Percentiles rank a stretch among this genome's conserved stretches.
Conservation (phyloP, 2,113 vertebrate genomes). For the Hemiscyllium ocellatum region DNA sequence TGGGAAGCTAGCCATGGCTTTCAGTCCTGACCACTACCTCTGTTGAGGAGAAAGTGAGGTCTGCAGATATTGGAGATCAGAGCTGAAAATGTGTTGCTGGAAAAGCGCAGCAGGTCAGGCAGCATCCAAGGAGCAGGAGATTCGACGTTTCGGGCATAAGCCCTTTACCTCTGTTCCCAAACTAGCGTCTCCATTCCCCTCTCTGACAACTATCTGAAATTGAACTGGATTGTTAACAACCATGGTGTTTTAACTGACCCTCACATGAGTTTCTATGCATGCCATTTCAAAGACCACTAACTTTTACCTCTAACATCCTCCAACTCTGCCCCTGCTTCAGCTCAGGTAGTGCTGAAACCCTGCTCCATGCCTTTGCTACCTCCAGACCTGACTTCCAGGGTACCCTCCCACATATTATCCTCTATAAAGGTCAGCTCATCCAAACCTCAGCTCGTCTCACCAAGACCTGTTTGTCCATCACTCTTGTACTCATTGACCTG, state of each 20-base stretch:
- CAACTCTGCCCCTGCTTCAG: not conserved
- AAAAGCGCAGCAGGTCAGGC: too few relatives aligned
- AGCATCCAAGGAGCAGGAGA: too few relatives aligned
- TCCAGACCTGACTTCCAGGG: not conserved
- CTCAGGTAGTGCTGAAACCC: not conserved
- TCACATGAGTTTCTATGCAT: not conserved
- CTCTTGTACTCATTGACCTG: not conserved
- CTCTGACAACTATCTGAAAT: too few relatives aligned
- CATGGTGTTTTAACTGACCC: not conserved
- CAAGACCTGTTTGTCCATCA: too few relatives aligned
- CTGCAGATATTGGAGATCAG: too few relatives aligned
- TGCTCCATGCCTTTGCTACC: not conserved
- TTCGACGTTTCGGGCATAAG: too few relatives aligned
- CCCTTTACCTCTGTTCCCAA: not conserved
- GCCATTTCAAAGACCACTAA: not conserved
- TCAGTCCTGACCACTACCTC: not conserved
- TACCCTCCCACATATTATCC: too few relatives aligned
- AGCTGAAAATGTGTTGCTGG: too few relatives aligned
- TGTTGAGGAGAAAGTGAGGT: too few relatives aligned
- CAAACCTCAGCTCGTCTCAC: too few relatives aligned
- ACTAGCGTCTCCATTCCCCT: not conserved
- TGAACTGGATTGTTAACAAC: too few relatives aligned
- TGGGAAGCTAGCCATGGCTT: not conserved
- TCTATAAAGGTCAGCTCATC: too few relatives aligned
- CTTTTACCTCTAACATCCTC: not conserved